These are phyloP conservation scores for Mus musculus DNA, from an alignment of 2,113 vertebrate species.

Conservation along the genomic window DNA sequence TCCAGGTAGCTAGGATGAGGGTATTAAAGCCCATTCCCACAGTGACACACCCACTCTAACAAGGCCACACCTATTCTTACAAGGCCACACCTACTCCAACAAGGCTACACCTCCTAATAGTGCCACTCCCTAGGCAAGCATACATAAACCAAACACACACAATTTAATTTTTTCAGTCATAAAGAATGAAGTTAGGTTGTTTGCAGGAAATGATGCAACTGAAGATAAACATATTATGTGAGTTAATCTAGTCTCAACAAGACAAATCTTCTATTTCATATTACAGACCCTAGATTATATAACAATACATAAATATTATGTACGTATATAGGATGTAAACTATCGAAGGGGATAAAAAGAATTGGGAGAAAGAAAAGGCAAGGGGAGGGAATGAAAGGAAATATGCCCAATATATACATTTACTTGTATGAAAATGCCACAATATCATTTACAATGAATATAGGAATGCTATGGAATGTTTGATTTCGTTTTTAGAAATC, in stretches of 20 bases:
- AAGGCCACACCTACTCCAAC: no score
- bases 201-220: neutral
- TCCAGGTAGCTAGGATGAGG: no score
- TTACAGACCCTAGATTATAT: neutral
- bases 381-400: neutral
- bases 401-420: neutral
- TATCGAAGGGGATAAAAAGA: neutral
- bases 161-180: neutral
- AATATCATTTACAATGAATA: neutral
- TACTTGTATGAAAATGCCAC: neutral
- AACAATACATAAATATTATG: neutral
- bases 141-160: no score
- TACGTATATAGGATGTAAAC: neutral
- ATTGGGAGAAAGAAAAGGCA: neutral
- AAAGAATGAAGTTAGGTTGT: neutral
- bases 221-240: neutral
- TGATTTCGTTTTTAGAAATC: neutral
- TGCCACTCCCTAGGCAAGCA: no score
- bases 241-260: neutral
- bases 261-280: neutral
- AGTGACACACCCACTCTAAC: no score
- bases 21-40: no score
- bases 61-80: no score
- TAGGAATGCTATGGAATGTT: neutral
- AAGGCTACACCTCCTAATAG: no score